These are phyloP conservation scores for Dufourea novaeangliae DNA, from an alignment of 1,140 invertebrate species.

Conservation along the genomic window DNA sequence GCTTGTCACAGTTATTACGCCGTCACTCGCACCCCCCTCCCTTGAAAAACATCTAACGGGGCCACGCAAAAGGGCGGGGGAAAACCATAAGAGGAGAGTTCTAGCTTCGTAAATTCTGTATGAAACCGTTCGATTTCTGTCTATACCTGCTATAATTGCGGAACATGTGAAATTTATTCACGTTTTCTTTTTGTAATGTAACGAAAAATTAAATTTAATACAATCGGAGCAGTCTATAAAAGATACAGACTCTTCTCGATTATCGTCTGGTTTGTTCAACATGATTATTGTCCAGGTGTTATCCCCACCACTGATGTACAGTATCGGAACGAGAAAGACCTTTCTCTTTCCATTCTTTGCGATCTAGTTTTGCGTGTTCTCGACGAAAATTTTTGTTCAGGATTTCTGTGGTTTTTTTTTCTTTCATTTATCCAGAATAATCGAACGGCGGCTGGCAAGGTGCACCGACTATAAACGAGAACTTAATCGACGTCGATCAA, in stretches of 20 bases:
- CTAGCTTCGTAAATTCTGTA: not conserved
- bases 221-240: too few species aligned
- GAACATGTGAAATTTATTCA: too few species aligned
- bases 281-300: too few species aligned
- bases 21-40: not conserved
- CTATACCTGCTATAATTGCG: too few species aligned
- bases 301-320: too few species aligned
- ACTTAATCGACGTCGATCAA: constrained; percentile 57
- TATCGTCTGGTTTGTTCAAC: too few species aligned
- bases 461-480: constrained; percentile 37
- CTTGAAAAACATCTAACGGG: not conserved
- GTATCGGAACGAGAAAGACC: too few species aligned
- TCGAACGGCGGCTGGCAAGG: constrained; percentile 14
- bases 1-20: not conserved
- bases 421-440: constrained; percentile 29
- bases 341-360: not conserved
- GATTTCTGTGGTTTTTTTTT: constrained; percentile 10
- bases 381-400: not conserved
- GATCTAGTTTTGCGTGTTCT: not conserved
- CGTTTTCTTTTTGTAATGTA: too few species aligned
- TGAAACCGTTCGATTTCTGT: too few species aligned
- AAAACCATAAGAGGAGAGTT: not conserved
- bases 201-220: too few species aligned
- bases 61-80: not conserved
- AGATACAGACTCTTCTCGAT: too few species aligned